phyloP scores from a whole-genome alignment of 2,888 invertebrate genomes.

The Caenorhabditis sp. region DNA sequence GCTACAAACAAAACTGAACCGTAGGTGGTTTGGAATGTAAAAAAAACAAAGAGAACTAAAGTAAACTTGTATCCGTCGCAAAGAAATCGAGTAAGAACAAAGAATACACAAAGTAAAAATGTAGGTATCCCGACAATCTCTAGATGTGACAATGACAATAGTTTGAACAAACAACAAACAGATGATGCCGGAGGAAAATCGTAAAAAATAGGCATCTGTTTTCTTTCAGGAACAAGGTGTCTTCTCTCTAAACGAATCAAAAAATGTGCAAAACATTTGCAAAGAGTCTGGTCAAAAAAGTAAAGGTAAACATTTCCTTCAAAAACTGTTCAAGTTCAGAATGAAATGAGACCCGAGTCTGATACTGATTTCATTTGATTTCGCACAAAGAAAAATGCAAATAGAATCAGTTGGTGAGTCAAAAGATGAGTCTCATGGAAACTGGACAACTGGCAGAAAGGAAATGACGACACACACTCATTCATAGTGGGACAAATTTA shows the following conservation, averaged over 20 bases:
- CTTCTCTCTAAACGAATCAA: neutral
- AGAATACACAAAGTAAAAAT: neutral
- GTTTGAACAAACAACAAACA: slow-evolving; percentile 10
- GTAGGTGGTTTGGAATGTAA: neutral
- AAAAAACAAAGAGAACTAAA: neutral
- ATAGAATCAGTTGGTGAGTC: slow-evolving; percentile 6
- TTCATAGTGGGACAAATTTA: slow-evolving; percentile 6
- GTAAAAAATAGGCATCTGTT: neutral
- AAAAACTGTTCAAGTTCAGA: too few species aligned
- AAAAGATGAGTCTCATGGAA: slow-evolving; percentile 22
- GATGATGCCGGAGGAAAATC: neutral
- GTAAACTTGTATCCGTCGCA: slow-evolving; percentile 8
- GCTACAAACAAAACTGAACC: slow-evolving; percentile 5
- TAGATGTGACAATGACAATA: neutral
- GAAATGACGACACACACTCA: slow-evolving; percentile 12
- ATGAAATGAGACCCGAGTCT: too few species aligned
- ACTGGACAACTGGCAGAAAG: slow-evolving; percentile 10
- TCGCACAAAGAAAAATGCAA: slow-evolving; percentile 9
- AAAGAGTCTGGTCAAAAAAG: too few species aligned
- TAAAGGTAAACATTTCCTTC: too few species aligned
- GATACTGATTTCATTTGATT: too few species aligned
- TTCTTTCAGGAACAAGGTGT: neutral
- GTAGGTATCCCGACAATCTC: neutral
- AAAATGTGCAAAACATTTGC: too few species aligned
- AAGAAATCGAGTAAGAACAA: neutral